Evolutionary conservation across 30 jellyfish, hydroid and myxozoan genomes (phyloP).

Genomic region (Rhopilema esculentum): DNA sequence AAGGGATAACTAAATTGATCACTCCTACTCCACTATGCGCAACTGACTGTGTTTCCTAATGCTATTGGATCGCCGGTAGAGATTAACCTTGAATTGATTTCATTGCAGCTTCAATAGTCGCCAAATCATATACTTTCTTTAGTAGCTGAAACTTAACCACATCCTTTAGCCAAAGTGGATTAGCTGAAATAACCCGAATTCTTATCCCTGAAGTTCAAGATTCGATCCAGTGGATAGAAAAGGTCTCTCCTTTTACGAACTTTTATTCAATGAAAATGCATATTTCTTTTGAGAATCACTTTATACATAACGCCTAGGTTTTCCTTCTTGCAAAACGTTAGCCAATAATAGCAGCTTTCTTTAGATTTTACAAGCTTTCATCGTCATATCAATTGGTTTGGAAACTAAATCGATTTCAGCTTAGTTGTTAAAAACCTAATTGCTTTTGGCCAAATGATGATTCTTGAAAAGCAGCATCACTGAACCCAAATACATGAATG

Average conservation of each 20-base stretch:
- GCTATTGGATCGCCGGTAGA: neutral
- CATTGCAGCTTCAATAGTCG: neutral
- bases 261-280: neutral
- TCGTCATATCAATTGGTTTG: too few relatives aligned
- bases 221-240: neutral
- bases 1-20: neutral
- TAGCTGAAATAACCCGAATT: neutral
- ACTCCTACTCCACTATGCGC: neutral
- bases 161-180: neutral
- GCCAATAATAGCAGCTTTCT: too few relatives aligned
- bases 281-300: too few relatives aligned
- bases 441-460: too few relatives aligned
- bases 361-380: too few relatives aligned
- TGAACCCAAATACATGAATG: too few relatives aligned
- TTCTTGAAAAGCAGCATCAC: too few relatives aligned
- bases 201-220: neutral
- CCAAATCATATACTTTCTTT: neutral
- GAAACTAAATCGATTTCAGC: too few relatives aligned
- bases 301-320: too few relatives aligned
- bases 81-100: neutral
- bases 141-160: neutral
- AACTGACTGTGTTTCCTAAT: neutral
- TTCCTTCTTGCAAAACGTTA: too few relatives aligned
- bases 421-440: too few relatives aligned
- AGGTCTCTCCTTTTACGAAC: neutral